Base-by-base conservation (phyloP, 2,113 vertebrate species). In the Etia nguti region DNA sequence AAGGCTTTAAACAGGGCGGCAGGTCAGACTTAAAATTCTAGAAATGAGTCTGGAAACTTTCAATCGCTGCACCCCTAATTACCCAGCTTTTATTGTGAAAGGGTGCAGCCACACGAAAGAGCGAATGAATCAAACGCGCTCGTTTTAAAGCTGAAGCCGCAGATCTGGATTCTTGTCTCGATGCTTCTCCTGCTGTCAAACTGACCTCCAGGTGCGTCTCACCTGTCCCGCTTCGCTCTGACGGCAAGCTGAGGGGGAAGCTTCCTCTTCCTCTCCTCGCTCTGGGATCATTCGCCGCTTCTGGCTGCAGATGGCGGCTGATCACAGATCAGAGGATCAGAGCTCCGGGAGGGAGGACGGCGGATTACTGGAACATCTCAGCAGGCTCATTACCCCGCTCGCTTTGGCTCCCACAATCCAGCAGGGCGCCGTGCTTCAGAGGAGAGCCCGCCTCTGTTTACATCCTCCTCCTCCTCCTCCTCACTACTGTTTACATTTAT, bases 401-500 rank as follows among this genome's bases (percentile, higher is more conserved):
- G n/a, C 62, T 38, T 79, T 81, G 6, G 77, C 79, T 86, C 83
- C 77, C 90, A 81, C 48, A 83, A 83, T 87, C 36, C 79, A 54
- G 8, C 65, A 38, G 82, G 84, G 54, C 86, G 77, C n/a, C 75
- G n/a, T 11, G 82, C 88, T 81, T 90, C 88, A 90, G 50, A 83
- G 70, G 86, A 85, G 12, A 77, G 4, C 73, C 73, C 26, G 46
- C 46, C 18, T 77, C 73, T 77, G 89, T 90, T 89, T 91, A 88
- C 87, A 73, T 34, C 65, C 65, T 34, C 10, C 81, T 83, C 18
- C 79, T 81, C 82, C 52, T 18, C 3, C 80, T 81, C 22, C 81
- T 82, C 84, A 15, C 48, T 57, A 48, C 52, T 90, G 89, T 93
- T 94, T 93, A 91, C 80, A 86, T 91, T 80, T 88, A 88, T 91